These are phyloP conservation scores for Microplitis manilae DNA, from an alignment of 2,888 invertebrate species.

Conservation along the genomic window DNA sequence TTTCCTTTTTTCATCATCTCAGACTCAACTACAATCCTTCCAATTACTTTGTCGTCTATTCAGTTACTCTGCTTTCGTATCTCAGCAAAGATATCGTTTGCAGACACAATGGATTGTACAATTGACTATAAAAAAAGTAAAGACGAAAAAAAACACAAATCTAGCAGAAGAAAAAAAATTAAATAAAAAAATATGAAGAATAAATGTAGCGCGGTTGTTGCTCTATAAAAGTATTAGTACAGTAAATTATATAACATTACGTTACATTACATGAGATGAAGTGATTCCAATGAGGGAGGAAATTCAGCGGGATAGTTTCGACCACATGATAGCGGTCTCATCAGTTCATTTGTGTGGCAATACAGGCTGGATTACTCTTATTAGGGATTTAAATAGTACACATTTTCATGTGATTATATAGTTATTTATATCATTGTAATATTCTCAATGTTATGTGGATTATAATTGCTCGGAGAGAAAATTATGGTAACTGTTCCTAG, in stretches of 20 bases:
- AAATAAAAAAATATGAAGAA: neutral
- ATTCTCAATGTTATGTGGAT: neutral
- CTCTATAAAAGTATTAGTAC: neutral
- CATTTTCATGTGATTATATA: slow-evolving; percentile 1
- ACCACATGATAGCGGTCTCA: slow-evolving; percentile 25
- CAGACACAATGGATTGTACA: slow-evolving; percentile 1
- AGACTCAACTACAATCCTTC: slow-evolving; percentile 5
- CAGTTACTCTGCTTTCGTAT: slow-evolving; percentile 14
- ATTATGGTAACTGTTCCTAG: too few relatives aligned
- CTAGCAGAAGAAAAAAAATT: neutral
- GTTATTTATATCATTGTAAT: neutral
- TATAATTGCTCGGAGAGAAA: neutral
- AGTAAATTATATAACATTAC: slow-evolving; percentile 8
- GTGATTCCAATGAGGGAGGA: slow-evolving; percentile 14
- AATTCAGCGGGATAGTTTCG: slow-evolving; percentile 18
- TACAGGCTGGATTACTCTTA: slow-evolving; percentile 13
- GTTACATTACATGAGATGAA: slow-evolving; percentile 6
- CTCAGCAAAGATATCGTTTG: slow-evolving; percentile 5
- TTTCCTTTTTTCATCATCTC: slow-evolving; percentile 8
- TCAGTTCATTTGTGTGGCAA: slow-evolving; percentile 14
- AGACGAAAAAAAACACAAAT: neutral
- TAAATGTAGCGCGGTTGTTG: neutral
- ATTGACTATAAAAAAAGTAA: neutral
- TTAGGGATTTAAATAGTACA: neutral
- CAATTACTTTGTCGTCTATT: neutral